phyloP scores from a whole-genome alignment of 2,113 vertebrate species.

The Cinclus mexicanus region DNA sequence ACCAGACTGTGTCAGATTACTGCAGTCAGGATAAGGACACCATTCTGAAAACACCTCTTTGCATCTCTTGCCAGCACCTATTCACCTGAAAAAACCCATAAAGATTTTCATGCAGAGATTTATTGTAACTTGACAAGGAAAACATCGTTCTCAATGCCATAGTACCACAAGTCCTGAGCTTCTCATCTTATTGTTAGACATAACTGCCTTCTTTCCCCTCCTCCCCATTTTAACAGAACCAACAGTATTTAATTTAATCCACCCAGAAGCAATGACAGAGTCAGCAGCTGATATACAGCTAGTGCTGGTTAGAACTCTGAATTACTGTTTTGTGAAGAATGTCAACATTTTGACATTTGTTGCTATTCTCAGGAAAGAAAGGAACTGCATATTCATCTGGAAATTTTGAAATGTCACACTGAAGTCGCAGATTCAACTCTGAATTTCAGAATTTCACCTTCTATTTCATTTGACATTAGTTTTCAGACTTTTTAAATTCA shows the following conservation, averaged over 20 bases:
- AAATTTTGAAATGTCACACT: slow-evolving; percentile 48
- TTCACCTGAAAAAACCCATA: neutral
- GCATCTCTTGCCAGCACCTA: neutral
- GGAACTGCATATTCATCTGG: slow-evolving; percentile 32
- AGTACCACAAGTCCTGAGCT: neutral
- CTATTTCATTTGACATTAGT: neutral
- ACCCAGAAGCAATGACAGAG: slow-evolving; percentile 35
- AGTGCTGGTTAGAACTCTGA: slow-evolving; percentile 36
- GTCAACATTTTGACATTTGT: slow-evolving; percentile 61
- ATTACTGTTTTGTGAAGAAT: slow-evolving; percentile 39
- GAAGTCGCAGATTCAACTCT: neutral
- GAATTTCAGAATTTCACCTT: slow-evolving; percentile 41
- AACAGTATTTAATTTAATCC: slow-evolving; percentile 45
- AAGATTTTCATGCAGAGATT: neutral
- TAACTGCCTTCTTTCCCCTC: neutral
- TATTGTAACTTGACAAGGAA: neutral
- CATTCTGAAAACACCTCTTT: neutral
- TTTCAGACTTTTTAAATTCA: neutral
- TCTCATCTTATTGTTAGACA: neutral
- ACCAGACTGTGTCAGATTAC: neutral
- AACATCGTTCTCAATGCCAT: neutral
- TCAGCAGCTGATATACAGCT: slow-evolving; percentile 25
- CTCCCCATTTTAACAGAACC: slow-evolving; percentile 23
- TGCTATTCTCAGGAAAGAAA: slow-evolving; percentile 37
- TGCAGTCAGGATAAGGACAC: neutral